Percentiles rank a stretch among this genome's conserved stretches.
These are phyloP conservation scores for Leptodactylus fallax DNA, from an alignment of 2,797 vertebrate genomes.

Conservation along the genomic window DNA sequence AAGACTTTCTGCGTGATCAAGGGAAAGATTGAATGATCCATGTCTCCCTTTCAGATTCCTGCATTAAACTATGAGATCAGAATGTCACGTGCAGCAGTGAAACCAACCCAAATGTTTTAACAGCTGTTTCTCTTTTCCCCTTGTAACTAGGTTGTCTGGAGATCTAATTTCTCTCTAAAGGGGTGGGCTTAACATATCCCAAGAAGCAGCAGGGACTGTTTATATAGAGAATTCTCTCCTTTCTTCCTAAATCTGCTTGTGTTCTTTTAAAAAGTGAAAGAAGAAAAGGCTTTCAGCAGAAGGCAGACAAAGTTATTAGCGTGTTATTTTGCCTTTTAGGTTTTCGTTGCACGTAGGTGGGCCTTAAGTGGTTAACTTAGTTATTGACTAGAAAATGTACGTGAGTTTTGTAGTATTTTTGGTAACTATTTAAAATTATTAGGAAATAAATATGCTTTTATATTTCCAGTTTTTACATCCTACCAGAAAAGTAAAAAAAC, in stretches of 20 bases:
- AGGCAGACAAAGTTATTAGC: not conserved
- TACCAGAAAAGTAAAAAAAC: not conserved
- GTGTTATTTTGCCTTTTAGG: not conserved
- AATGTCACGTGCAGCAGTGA: constrained; percentile 43
- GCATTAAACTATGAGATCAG: constrained; percentile 47
- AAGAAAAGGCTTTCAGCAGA: not conserved
- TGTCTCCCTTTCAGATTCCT: constrained; percentile 39
- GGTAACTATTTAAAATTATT: not conserved
- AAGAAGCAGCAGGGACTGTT: constrained; percentile 75
- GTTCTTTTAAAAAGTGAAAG: not conserved
- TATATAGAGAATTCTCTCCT: constrained; percentile 69
- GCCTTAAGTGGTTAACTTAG: not conserved
- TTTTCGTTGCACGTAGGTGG: not conserved
- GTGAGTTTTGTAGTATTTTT: not conserved
- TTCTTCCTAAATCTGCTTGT: constrained; percentile 59
- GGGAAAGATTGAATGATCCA: constrained; percentile 46
- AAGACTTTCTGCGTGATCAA: constrained; percentile 26
- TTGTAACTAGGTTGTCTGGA: constrained; percentile 75
- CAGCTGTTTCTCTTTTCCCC: constrained; percentile 77
- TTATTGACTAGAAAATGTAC: not conserved
- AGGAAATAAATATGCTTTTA: not conserved
- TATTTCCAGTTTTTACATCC: not conserved
- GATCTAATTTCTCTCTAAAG: constrained; percentile 78
- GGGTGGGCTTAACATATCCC: constrained; percentile 72
- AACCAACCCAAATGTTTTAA: constrained; percentile 79